A percentile compares a stretch with the other conserved stretches of the same genome.
Evolutionary conservation across 2,888 invertebrate genomes (phyloP).

Genomic region (Tenthredo amoena): DNA sequence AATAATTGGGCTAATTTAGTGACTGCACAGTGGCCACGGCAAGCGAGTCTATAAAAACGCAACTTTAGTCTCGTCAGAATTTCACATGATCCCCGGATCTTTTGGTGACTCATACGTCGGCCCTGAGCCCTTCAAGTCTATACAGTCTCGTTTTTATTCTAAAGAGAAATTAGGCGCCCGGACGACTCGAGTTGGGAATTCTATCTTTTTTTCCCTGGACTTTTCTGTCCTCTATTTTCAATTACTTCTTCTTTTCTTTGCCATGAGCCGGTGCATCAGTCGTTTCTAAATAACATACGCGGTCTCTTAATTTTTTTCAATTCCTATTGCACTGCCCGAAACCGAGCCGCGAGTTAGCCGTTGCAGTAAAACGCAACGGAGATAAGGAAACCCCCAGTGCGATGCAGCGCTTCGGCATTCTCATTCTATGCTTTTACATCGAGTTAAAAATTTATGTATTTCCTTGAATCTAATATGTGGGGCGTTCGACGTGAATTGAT

Average conservation of each 20-base stretch:
- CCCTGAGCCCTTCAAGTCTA: neutral
- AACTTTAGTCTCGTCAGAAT: neutral
- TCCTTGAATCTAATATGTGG: too few relatives aligned
- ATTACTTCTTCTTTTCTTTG: neutral
- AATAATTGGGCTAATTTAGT: conserved; percentile 27
- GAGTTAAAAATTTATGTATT: too few relatives aligned
- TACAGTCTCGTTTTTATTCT: conserved; percentile 1
- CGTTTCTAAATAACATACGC: neutral
- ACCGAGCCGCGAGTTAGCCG: neutral
- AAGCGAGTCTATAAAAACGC: neutral
- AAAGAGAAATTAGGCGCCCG: conserved; percentile 33
- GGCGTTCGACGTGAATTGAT: too few relatives aligned
- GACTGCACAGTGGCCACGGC: neutral
- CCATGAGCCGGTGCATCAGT: neutral
- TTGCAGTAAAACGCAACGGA: neutral
- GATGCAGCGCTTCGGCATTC: too few relatives aligned
- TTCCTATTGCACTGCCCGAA: neutral
- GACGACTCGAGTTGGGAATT: neutral
- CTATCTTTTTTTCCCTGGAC: neutral
- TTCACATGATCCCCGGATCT: conserved; percentile 31
- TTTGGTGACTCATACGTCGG: conserved; percentile 5
- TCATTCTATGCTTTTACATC: too few relatives aligned
- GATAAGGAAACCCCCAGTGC: neutral
- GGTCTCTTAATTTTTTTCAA: conserved; percentile 27
- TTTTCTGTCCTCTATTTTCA: neutral